These are phyloP conservation scores for Camponotus vicinus DNA, from an alignment of 1,140 invertebrate species.

Conservation along the genomic window DNA sequence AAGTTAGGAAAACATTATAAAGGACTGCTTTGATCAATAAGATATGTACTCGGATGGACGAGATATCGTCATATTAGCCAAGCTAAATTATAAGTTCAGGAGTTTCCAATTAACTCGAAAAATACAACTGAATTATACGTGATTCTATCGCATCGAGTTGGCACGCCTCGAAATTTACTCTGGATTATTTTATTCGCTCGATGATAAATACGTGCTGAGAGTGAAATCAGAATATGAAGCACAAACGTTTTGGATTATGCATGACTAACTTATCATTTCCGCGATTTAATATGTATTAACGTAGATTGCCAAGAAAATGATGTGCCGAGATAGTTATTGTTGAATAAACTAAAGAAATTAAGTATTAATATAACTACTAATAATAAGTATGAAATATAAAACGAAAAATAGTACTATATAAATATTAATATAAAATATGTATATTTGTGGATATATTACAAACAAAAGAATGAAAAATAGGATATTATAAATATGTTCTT, in stretches of 20 bases:
- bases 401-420: neutral
- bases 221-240: neutral
- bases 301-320: neutral
- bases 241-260: neutral
- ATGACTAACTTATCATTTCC: neutral
- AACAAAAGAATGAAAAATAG: too few relatives aligned
- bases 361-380: neutral
- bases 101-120: conserved; percentile 11
- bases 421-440: neutral
- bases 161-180: neutral
- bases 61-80: conserved; percentile 12
- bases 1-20: neutral
- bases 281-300: neutral
- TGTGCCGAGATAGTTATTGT: neutral
- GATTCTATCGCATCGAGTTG: neutral
- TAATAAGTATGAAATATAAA: neutral
- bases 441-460: too few relatives aligned
- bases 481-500: too few relatives aligned
- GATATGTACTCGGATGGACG: neutral
- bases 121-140: neutral
- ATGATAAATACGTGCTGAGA: neutral
- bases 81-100: conserved; percentile 5
- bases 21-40: conserved; percentile 24
- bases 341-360: neutral
- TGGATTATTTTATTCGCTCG: neutral